A percentile compares a stretch with the other conserved stretches of the same genome.
Evolutionary conservation across 2,888 invertebrate genomes (phyloP).

Genomic region (Eurois occulta): DNA sequence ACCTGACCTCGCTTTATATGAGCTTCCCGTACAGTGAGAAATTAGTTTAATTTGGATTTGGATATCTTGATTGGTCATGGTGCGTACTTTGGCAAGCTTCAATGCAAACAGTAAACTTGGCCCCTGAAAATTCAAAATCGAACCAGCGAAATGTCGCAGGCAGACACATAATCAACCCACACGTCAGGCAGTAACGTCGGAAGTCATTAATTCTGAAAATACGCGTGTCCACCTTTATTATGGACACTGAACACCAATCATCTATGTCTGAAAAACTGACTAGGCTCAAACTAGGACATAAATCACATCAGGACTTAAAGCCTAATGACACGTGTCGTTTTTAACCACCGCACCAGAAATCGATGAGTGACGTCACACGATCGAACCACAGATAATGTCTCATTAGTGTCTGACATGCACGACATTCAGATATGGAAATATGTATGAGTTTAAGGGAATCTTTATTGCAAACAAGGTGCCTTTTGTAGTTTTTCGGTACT

Average conservation of each 20-base stretch:
- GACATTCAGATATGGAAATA: conserved; percentile 45
- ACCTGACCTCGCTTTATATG: too few species aligned
- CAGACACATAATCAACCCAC: neutral
- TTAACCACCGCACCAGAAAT: conserved; percentile 22
- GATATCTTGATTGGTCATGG: too few species aligned
- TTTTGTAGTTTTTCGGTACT: neutral
- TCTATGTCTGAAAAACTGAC: conserved; percentile 15
- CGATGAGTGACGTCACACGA: conserved; percentile 55
- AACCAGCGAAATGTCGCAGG: neutral
- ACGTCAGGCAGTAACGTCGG: neutral
- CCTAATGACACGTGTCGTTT: conserved; percentile 31
- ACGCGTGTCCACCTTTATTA: neutral
- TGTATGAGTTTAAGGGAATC: neutral
- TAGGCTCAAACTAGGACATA: conserved; percentile 11
- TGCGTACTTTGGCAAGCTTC: too few species aligned
- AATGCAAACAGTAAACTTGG: neutral
- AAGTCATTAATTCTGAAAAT: neutral
- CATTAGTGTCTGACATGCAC: conserved; percentile 48
- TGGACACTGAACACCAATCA: conserved; percentile 9
- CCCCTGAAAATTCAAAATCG: neutral
- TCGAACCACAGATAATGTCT: conserved; percentile 45
- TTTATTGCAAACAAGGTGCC: neutral
- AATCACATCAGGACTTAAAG: conserved; percentile 25
- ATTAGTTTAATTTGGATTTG: too few species aligned
- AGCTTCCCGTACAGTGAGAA: too few species aligned